Percentiles rank a stretch among this genome's conserved stretches.
phyloP scores from a whole-genome alignment of 2,888 invertebrate species.

The Himalopsyche japonica region DNA sequence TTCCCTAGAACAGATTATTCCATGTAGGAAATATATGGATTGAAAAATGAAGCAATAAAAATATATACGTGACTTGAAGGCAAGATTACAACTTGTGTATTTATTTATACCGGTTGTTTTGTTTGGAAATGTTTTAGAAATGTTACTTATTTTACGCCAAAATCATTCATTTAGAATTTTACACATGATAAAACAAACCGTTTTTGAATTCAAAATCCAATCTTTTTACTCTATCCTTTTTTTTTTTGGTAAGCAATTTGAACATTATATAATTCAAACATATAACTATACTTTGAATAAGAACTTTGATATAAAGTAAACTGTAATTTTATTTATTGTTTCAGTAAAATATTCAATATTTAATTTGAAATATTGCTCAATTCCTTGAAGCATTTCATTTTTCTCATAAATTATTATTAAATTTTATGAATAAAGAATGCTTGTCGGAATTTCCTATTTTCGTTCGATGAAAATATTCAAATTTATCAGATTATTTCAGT shows the following conservation, averaged over 20 bases:
- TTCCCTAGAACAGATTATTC: not conserved
- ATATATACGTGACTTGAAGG: not conserved
- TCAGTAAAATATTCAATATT: too few species aligned
- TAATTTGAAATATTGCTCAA: not conserved
- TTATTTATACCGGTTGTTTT: not conserved
- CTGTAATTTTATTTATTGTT: too few species aligned
- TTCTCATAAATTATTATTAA: not conserved
- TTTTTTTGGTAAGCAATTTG: too few species aligned
- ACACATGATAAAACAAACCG: too few species aligned
- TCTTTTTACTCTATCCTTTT: too few species aligned
- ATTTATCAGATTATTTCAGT: not conserved
- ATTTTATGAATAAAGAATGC: not conserved
- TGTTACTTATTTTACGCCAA: too few species aligned
- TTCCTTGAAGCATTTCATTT: not conserved
- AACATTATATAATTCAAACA: too few species aligned
- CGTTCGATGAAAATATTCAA: not conserved
- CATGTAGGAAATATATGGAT: not conserved
- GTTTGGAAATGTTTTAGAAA: not conserved
- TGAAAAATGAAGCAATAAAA: not conserved
- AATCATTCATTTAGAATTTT: too few species aligned
- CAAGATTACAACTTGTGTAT: not conserved
- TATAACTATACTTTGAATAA: too few species aligned
- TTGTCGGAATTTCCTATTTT: not conserved
- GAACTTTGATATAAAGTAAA: too few species aligned
- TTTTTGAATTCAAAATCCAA: too few species aligned